Base-by-base conservation (phyloP, 2,888 invertebrate species). In the Athrips mouffetella region DNA sequence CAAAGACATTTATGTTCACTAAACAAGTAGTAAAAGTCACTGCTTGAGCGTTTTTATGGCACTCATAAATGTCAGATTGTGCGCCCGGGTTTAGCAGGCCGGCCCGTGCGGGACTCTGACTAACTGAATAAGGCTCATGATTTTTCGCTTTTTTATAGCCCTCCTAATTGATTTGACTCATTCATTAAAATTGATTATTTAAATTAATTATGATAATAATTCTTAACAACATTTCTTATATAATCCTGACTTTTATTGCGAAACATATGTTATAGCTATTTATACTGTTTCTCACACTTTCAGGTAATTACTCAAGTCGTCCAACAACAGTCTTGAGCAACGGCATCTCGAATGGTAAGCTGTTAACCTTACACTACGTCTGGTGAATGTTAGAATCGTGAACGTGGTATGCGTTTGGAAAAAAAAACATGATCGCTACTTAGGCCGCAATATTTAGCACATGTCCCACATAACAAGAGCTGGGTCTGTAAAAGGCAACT, bases 11-110 rank as follows among this genome's bases (percentile, higher is more conserved):
- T 89, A 89, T 89, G 89, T 89, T 86, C 89, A 87, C 89, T 89
- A 89, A 89, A 89, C 89, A 89, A 89, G 89, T 89, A 89, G 89
- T 89, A 89, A 89, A 89, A 89, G 89, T 89, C 89, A 87, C 86
- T 88, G 80, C 87, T 89, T 88, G 89, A 89, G 87, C 86, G 89
- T 89, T 88, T 89, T 89, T 89, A 89, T 88, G 84, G 86, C 87
- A 80, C 82, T 88, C 89, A 87, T 89, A 89, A 89, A 89, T 82
- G 89, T 89, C 89, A 87, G 89, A 88, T 89, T 89, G 89, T 78
- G 80, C 85, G 82, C 81, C 67, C 72, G 78, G 78, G 79, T 73
- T 81, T 80, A 81, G 76, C 67, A 65, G 65, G 63, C 67, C 57
- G 70, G 67, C 75, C 76, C 73, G 73, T 62, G 64, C 69, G 62